Evolutionary conservation across 2,113 vertebrate genomes (phyloP), one percentile per base, ranked within the genome.

Genomic region (Hemiscyllium ocellatum): DNA sequence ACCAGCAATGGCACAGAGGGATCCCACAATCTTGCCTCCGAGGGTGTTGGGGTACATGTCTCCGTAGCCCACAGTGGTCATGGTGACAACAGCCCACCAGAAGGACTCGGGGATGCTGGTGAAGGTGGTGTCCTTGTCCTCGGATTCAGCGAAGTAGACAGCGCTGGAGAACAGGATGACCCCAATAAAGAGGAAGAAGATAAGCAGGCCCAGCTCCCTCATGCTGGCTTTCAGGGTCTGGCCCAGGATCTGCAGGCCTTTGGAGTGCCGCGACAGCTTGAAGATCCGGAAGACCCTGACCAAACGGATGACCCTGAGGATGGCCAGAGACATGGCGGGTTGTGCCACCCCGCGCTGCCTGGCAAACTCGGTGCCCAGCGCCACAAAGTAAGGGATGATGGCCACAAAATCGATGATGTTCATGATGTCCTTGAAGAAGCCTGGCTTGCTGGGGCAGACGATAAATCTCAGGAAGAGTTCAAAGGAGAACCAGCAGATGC

Each of bases 171-270:
- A 99, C 94, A 99, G 96, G 72, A 99, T 98, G 96, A 99, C 99
- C 0, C 98, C 98, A 0, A 99, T 99, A 97, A 99, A 99, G 96
- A 99, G 98, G 97, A 99, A 99, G 97, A 99, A 99, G 97, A 99
- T 99, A 96, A 99, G 98, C 95, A 99, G 97, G 0, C 98, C 99
- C 3, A 99, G 97, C 96, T 99, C 99, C 0, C 99, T 96, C 97
- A 99, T 98, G 96, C 98, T 99, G 95, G 99, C 98, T 95, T 98
- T 98, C n/a, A 99, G 97, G 0, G 99, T 99, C 97, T 99, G 99
- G 22, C 99, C 99, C 96, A 99, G 96, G 96, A 99, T 99, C 97
- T 99, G 99, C 10, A 99, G 97, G 0, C 98, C 99, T 95, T 98
- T 98, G 0, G 99, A 99, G 97, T 99, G 98, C 1, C 99, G 98